Evolutionary conservation across 2,888 invertebrate genomes (phyloP), one percentile per base, ranked within the genome.

Genomic region (Zygothrica quintamaculata): DNA sequence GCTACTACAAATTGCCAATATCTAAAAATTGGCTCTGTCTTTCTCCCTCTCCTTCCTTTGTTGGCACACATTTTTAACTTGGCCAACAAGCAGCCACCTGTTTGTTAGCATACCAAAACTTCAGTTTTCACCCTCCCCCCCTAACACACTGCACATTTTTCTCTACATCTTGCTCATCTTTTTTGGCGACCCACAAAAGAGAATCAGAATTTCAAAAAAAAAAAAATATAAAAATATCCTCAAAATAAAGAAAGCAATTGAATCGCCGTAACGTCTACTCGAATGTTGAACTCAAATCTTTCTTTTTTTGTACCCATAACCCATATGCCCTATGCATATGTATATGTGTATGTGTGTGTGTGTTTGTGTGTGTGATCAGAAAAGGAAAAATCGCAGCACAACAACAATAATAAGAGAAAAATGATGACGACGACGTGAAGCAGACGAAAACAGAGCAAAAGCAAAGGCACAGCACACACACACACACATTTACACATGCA

Each of bases 211-310:
- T 44, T 47, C n/a, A n/a, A n/a, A n/a, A n/a, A n/a, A n/a, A n/a
- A n/a, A n/a, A n/a, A n/a, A n/a, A n/a, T n/a, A n/a, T n/a, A n/a
- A n/a, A n/a, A n/a, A n/a, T n/a, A n/a, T n/a, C n/a, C n/a, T n/a
- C n/a, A n/a, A n/a, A n/a, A 71, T 74, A 71, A 74, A 58, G 51
- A 51, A 39, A 48, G 55, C 65, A 74, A 71, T n/a, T 64, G 69
- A 68, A 64, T 57, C 39, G 43, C 37, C 61, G 40, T 16, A 56
- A 44, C 34, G 47, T 29, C 40, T 31, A 43, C 43, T 16, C 59
- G 44, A 26, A 4, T 16, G 18, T 25, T 12, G 34, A 12, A 34
- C 34, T 34, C 34, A 29, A 29, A 29, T 9, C 29, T n/a, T 2
- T 9, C 29, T n/a, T 2, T 34, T 1, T 6, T 34, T 13, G 34